Evolutionary conservation across 2,888 invertebrate species (phyloP).

Genomic region (Pammene aurita): DNA sequence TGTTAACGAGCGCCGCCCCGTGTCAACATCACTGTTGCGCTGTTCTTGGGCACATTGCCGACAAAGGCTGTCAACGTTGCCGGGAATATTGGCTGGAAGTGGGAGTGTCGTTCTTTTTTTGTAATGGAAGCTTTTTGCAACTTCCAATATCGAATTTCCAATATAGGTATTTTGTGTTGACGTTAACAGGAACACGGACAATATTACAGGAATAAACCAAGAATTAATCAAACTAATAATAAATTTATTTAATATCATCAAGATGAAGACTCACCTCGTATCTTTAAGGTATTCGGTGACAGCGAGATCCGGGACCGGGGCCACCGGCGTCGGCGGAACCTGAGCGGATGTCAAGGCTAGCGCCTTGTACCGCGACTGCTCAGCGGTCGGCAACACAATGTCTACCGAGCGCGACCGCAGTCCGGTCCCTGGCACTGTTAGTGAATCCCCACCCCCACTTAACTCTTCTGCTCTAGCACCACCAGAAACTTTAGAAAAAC

Average conservation of each 20-base stretch:
- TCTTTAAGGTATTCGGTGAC: constrained; percentile 56
- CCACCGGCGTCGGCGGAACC: constrained; percentile 54
- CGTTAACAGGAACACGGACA: no score
- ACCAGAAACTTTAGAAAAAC: constrained; percentile 90
- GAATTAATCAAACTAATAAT: background rate
- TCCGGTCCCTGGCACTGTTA: constrained; percentile 88
- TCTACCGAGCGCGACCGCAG: constrained; percentile 93
- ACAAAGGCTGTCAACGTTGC: constrained; percentile 1
- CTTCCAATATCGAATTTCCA: background rate
- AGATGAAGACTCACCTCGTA: constrained; percentile 60
- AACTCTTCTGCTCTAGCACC: constrained; percentile 88
- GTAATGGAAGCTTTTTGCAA: background rate
- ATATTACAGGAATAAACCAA: no score
- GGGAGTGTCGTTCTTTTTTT: background rate
- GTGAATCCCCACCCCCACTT: constrained; percentile 83
- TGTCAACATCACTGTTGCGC: background rate
- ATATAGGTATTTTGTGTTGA: background rate
- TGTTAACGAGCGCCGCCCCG: constrained; percentile 15
- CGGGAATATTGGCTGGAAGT: background rate
- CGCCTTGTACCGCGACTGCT: constrained; percentile 93
- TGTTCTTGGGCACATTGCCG: background rate
- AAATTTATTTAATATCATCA: background rate
- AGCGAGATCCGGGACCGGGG: constrained; percentile 54
- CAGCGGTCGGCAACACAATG: constrained; percentile 93
- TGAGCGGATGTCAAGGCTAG: constrained; percentile 86